Evolutionary conservation across 2,888 invertebrate genomes (phyloP), one percentile per base, ranked within the genome.

Genomic region (Tenodera sinensis): DNA sequence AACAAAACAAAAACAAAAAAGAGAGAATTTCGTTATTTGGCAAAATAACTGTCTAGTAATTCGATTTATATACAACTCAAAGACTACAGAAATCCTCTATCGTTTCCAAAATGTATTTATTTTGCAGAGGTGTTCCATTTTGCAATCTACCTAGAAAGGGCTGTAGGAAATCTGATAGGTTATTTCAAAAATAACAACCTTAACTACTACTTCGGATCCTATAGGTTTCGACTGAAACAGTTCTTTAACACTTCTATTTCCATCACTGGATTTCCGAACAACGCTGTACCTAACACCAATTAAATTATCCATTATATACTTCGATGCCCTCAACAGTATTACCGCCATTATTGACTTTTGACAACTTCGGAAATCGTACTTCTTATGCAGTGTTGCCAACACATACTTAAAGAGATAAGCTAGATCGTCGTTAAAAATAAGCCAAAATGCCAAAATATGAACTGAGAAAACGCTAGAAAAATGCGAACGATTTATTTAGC

Each of bases 151-250:
- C n/a, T n/a, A n/a, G n/a, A n/a, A n/a, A n/a, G n/a, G n/a, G n/a
- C 20, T 54, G 15, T 71, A 71, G 0, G 54, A 2, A 25, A 6
- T 71, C 8, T 20, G 28, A 83, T 25, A n/a, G 25, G n/a, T 34
- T 27, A 30, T 25, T n/a, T 14, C 34, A 71, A 30, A 87, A n/a
- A 30, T 30, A 42, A 28, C 12, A 84, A 88, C 88, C 88, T 88
- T 88, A 2, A 88, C 82, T 71, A 82, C 34, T 85, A 81, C 85
- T 88, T 88, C 71, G 15, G 27, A 42, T 88, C 88, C 88, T n/a
- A 88, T 54, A 9, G 88, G 82, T 85, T 88, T 84, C 14, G 7
- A 85, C 2, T 20, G 28, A 30, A 84, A 28, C 54, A 88, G 14
- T 47, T 88, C 81, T 47, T 42, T 15, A 54, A 88, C 85, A 2